These are phyloP conservation scores for Saccopteryx bilineata DNA, from an alignment of 2,113 vertebrate species.

Conservation along the genomic window DNA sequence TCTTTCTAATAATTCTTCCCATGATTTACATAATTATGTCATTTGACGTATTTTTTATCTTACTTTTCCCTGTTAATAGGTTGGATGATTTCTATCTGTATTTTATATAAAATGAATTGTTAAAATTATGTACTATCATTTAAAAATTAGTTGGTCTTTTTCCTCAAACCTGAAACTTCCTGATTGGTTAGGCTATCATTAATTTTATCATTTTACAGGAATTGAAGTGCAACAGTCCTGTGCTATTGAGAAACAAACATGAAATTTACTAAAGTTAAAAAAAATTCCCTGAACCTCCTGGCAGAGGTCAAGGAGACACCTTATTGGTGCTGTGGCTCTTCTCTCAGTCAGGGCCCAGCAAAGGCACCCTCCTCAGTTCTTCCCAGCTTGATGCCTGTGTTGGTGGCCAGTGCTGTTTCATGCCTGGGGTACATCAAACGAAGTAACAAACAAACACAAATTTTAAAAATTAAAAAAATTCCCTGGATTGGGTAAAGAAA, in stretches of 20 bases:
- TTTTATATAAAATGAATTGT: constrained; percentile 17
- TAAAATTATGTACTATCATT: neutral
- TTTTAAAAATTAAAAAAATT: neutral
- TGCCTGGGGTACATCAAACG: neutral
- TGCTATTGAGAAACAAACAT: constrained; percentile 18
- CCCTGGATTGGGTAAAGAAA: neutral
- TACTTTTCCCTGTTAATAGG: constrained; percentile 11
- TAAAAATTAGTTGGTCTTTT: constrained; percentile 42
- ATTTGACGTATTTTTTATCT: neutral
- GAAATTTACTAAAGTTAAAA: constrained; percentile 45
- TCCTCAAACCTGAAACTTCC: neutral
- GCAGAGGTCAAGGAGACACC: neutral
- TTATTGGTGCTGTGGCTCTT: neutral
- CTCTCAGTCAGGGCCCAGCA: neutral
- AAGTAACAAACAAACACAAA: too few relatives aligned
- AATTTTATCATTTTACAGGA: constrained; percentile 56
- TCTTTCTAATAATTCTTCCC: neutral
- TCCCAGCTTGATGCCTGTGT: neutral
- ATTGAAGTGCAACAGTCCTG: neutral
- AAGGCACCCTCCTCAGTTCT: neutral
- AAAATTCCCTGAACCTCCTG: neutral
- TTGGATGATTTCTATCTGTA: constrained; percentile 19
- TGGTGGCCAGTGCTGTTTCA: neutral
- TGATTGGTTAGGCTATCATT: constrained; percentile 29
- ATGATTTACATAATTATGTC: neutral